A percentile compares a stretch with the other conserved stretches of the same genome.
phyloP scores from a whole-genome alignment of 92 coral and sea anemone species.

The Epizoanthus scotinus region DNA sequence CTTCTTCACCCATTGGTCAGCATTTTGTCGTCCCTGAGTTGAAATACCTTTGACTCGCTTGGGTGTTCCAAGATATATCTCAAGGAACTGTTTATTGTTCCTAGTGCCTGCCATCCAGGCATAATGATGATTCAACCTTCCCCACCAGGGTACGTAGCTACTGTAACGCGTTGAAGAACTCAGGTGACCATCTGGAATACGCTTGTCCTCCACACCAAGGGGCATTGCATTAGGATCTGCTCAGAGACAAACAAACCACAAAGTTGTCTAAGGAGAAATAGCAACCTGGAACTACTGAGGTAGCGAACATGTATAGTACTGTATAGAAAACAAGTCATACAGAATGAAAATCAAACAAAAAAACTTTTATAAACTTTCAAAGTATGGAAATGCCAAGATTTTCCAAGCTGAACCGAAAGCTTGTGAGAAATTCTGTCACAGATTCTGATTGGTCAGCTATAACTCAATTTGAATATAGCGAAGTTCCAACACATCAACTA shows the following conservation, averaged over 20 bases:
- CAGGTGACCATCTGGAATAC: slow-evolving; percentile 64
- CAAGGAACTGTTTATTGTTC: slow-evolving; percentile 75
- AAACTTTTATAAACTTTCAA: too few species aligned
- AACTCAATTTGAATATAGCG: too few species aligned
- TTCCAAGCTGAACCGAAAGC: too few species aligned
- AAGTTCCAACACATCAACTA: too few species aligned
- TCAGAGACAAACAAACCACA: background rate
- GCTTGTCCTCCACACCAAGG: slow-evolving; percentile 76
- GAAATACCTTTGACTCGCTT: slow-evolving; percentile 75
- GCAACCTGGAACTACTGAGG: too few species aligned
- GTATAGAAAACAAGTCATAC: too few species aligned
- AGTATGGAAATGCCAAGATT: too few species aligned
- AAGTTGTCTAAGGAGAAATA: too few species aligned
- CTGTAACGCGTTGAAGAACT: slow-evolving; percentile 66
- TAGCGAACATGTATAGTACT: background rate
- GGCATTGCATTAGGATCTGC: slow-evolving; percentile 49
- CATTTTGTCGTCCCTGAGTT: slow-evolving; percentile 80
- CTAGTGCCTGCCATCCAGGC: slow-evolving; percentile 68
- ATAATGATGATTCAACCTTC: slow-evolving; percentile 62
- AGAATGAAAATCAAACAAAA: too few species aligned
- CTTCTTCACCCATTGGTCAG: slow-evolving; percentile 72
- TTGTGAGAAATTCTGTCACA: too few species aligned
- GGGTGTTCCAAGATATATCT: slow-evolving; percentile 62
- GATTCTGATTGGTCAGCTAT: too few species aligned
- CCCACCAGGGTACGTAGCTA: slow-evolving; percentile 59